These are phyloP conservation scores for Drosophila greeni DNA, from an alignment of 2,888 invertebrate species.

Conservation along the genomic window DNA sequence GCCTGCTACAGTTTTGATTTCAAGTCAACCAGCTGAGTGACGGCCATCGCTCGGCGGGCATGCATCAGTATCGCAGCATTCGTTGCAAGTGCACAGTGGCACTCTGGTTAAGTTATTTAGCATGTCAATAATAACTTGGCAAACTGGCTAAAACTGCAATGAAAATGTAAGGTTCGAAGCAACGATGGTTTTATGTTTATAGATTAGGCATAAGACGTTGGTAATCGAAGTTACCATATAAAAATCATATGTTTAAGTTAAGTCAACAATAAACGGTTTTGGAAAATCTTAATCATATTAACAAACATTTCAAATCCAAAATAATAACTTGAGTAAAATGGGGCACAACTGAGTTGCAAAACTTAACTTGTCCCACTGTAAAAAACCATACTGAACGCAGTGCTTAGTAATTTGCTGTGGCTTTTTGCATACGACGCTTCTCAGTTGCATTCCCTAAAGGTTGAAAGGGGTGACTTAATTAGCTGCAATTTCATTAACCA, in stretches of 20 bases:
- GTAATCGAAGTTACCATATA: too few relatives aligned
- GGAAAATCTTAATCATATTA: not conserved
- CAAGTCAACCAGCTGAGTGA: constrained; percentile 53
- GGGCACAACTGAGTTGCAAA: not conserved
- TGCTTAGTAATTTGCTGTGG: constrained; percentile 6
- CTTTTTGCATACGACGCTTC: constrained; percentile 27
- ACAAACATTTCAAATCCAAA: not conserved
- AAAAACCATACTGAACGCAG: constrained; percentile 4
- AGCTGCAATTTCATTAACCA: constrained; percentile 23
- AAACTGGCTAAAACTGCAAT: not conserved
- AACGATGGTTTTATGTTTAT: too few relatives aligned
- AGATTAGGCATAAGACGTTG: too few relatives aligned
- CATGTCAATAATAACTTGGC: not conserved
- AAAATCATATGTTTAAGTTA: too few relatives aligned
- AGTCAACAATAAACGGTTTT: not conserved
- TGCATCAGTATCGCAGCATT: constrained; percentile 20
- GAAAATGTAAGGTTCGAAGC: too few relatives aligned
- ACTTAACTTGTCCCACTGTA: constrained; percentile 41
- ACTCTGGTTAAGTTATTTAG: not conserved
- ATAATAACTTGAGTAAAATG: not conserved
- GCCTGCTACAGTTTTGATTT: constrained; percentile 71
- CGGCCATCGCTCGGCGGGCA: constrained; percentile 45
- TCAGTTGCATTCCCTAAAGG: constrained; percentile 26
- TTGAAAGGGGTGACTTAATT: constrained; percentile 52
- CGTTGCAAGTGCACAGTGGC: constrained; percentile 10